Conservation (phyloP, 2,797 vertebrate species). For the Oreonectes daqikongensis region DNA sequence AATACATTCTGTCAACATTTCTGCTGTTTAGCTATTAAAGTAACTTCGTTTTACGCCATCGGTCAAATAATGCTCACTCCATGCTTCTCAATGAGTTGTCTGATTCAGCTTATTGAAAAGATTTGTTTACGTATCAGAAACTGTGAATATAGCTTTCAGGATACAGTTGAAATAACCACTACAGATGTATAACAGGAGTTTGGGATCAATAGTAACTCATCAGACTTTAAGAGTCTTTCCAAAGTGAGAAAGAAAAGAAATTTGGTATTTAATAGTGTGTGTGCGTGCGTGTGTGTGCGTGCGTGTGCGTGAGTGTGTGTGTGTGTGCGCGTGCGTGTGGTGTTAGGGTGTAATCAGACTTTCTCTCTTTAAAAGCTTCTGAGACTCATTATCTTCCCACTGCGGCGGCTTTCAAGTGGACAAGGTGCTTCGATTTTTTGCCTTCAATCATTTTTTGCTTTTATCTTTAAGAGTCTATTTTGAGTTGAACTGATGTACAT, state of each 20-base stretch:
- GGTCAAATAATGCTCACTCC: neutral
- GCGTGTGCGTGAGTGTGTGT: slow-evolving; percentile 12
- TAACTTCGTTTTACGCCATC: neutral
- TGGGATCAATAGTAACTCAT: slow-evolving; percentile 16
- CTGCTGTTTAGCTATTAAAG: neutral
- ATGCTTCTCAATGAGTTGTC: neutral
- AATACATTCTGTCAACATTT: neutral
- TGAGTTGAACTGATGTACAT: slow-evolving; percentile 14
- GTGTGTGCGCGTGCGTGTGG: slow-evolving; percentile 1
- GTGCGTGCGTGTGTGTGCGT: neutral
- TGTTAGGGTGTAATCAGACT: slow-evolving; percentile 7
- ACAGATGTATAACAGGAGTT: slow-evolving; percentile 7
- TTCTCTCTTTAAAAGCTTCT: slow-evolving; percentile 30
- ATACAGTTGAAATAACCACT: neutral
- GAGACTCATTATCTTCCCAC: slow-evolving; percentile 30
- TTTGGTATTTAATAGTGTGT: slow-evolving; percentile 19
- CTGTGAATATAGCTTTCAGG: too few relatives aligned
- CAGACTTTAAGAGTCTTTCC: slow-evolving; percentile 11
- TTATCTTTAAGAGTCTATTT: slow-evolving; percentile 19
- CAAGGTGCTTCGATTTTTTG: slow-evolving; percentile 26
- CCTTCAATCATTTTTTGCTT: slow-evolving; percentile 18
- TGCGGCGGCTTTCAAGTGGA: neutral
- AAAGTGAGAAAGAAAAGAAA: neutral
- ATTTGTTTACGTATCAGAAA: too few relatives aligned
- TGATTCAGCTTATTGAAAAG: neutral